Base-by-base conservation (phyloP, 1,140 invertebrate genomes). In the Drosophila yakuba region DNA sequence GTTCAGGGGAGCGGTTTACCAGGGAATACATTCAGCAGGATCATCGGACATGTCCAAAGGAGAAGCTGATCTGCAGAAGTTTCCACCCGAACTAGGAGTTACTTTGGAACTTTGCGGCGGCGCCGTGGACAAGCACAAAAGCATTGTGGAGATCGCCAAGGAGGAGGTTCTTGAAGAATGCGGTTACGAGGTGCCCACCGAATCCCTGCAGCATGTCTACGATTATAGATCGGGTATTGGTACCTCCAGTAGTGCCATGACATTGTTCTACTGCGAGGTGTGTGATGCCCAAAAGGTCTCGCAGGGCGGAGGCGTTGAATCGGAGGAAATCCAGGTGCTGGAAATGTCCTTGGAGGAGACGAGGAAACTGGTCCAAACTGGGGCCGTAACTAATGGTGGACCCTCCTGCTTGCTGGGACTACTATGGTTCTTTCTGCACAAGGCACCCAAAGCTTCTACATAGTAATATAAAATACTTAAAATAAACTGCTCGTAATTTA, bases 21-120 rank as follows among this genome's bases (percentile, higher is more conserved):
- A 95, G 4, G 64, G 67, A 10, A 38, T 82, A 4, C 52, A 59
- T 45, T 51, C 47, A 10, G 43, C 23, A 72, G 94, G 93, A 50
- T 93, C 92, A 28, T 92, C 95, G 6, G 91, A 93, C 25, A 80
- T 93, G 43, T 88, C 94, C 43, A 94, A 95, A 41, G 82, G 93
- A 41, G 80, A 92, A 44, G 78, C 98, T 54, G 96, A 98, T 85
- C 93, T 95, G 3, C 78, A 91, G 1, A 95, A 96, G 84, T 97
- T 96, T 93, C 96, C 97, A 5, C 94, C 95, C 1, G 93, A 93
- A 0, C 66, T 95, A 5, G 98, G 97, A 0, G 81, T 98, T 1
- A 96, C 97, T 0, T 83, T 98, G 39, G 98, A 99, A 93, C 94
- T 99, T 44, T 99, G 98, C 93, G 98, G 98, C 39, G 98, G 98